These are phyloP conservation scores for Notospermus geniculatus DNA, from an alignment of 1,140 invertebrate genomes.

Conservation along the genomic window DNA sequence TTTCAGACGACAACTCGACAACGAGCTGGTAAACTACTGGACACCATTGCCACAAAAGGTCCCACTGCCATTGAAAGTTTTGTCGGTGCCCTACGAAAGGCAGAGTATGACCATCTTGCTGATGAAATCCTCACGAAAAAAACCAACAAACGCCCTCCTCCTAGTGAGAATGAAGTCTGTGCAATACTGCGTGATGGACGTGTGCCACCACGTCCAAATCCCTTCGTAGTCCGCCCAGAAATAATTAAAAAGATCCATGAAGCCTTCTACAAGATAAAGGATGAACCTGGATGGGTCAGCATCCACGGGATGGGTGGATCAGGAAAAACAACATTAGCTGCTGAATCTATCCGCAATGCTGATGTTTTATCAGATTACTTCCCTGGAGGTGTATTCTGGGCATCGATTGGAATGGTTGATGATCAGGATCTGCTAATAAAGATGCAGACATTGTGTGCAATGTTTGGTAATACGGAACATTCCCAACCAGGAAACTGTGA, in stretches of 20 bases:
- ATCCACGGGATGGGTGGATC: neutral
- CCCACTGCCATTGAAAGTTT: neutral
- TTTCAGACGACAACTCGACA: conserved; percentile 1
- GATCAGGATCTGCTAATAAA: neutral
- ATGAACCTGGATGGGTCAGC: conserved; percentile 4
- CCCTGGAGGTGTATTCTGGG: conserved; percentile 3
- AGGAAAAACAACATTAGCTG: neutral
- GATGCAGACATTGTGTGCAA: conserved; percentile 6
- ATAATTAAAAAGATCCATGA: neutral
- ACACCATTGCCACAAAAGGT: conserved; percentile 2
- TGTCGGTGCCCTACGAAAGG: neutral
- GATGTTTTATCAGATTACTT: neutral
- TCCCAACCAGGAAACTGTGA: neutral
- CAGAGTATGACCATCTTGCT: conserved; percentile 3
- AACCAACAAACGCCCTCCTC: neutral
- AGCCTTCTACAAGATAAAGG: neutral
- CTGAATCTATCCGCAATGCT: neutral
- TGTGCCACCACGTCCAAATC: conserved; percentile 4
- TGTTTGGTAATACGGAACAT: neutral
- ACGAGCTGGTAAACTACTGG: conserved; percentile 4
- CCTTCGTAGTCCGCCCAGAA: neutral
- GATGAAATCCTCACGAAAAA: neutral
- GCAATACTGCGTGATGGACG: neutral
- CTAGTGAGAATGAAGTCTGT: neutral
- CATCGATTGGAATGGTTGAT: neutral